A percentile compares a stretch with the other conserved stretches of the same genome.
phyloP scores from a whole-genome alignment of 2,888 invertebrate species.

The Cinara cedri region DNA sequence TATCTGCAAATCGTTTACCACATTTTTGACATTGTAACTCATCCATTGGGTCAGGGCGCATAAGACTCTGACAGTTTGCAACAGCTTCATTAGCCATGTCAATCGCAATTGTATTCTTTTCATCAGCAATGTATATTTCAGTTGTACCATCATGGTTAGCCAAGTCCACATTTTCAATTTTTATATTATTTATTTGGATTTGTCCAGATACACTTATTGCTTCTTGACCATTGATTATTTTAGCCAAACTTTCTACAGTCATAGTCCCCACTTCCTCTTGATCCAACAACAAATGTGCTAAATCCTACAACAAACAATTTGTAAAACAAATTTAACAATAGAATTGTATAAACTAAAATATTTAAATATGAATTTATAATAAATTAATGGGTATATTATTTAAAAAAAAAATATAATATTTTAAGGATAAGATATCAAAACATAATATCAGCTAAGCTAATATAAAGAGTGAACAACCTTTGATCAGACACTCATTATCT shows the following conservation, averaged over 20 bases:
- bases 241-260: constrained; percentile 49
- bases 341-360: background rate
- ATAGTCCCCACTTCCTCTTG: constrained; percentile 50
- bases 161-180: constrained; percentile 53
- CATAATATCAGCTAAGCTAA: background rate
- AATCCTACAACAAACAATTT: constrained; percentile 18
- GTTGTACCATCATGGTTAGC: constrained; percentile 24
- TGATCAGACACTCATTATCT: no score
- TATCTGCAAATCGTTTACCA: constrained; percentile 59
- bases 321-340: background rate
- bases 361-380: background rate
- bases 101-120: constrained; percentile 35
- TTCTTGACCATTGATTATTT: constrained; percentile 52
- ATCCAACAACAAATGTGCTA: constrained; percentile 48
- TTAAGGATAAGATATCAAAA: background rate
- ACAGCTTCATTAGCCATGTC: constrained; percentile 52
- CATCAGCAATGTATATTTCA: constrained; percentile 48
- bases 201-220: constrained; percentile 39
- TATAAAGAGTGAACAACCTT: no score
- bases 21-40: constrained; percentile 58
- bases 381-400: no score
- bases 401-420: background rate
- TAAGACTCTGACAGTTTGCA: constrained; percentile 48
- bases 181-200: constrained; percentile 53
- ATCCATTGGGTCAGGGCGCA: constrained; percentile 47